Evolutionary conservation across 2,888 invertebrate genomes (phyloP), one percentile per base, ranked within the genome.

Genomic region (Nephrocerus scutellatus): DNA sequence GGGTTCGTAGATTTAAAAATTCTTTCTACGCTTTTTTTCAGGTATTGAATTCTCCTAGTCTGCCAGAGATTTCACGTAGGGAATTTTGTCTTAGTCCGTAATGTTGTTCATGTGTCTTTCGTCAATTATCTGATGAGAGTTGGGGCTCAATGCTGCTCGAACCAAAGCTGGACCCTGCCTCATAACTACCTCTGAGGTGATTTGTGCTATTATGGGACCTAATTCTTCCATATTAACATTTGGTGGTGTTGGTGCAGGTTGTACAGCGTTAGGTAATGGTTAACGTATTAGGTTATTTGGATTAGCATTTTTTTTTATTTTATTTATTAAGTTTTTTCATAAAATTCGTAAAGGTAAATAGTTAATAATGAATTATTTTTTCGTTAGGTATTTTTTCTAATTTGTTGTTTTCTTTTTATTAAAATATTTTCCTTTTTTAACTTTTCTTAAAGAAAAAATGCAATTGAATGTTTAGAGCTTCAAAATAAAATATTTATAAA

Each of bases 1-100:
- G n/a, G 19, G 8, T 10, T 40, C 43, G 20, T 39, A 43, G 9
- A 43, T 9, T 19, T 22, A 13, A 8, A 44, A 12, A 16, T 39
- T 35, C n/a, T 35, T 3, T 43, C 36, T 12, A 36, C 43, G 6
- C 39, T 32, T 22, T 37, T 44, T 12, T 35, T 40, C 39, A 43
- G 8, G 39, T 38, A 8, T 21, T 30, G 19, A 28, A 43, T 28
- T 43, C 36, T 5, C 13, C 36, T 20, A 31, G 36, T 24, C 22
- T 31, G 7, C 41, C 36, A 6, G 41, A 41, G 22, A 35, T 36
- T 30, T 40, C 40, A 33, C 29, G 23, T 39, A 32, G 10, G 39
- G 29, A 28, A 39, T 39, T 29, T 39, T 33, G 26, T 39, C 36
- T 16, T 30, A 16, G 20, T 36, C 22, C 22, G 19, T 25, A 13